phyloP scores from a whole-genome alignment of 1,140 invertebrate genomes.

The Tyrophagus putrescentiae region DNA sequence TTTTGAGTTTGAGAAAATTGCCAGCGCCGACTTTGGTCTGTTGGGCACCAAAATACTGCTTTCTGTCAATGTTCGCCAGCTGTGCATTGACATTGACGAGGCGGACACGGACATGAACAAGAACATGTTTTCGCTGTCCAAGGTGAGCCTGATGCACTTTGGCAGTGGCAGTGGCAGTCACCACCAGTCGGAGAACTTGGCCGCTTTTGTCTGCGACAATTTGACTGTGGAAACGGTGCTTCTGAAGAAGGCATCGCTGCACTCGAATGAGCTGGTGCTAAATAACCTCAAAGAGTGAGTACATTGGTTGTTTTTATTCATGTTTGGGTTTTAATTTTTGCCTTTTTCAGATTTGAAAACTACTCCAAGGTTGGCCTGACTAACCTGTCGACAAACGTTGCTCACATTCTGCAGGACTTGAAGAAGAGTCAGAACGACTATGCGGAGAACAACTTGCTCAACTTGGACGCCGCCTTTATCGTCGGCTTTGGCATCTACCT shows the following conservation, averaged over 20 bases:
- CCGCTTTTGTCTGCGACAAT: slow-evolving; percentile 74
- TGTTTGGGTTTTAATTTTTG: no score
- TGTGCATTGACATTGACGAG: slow-evolving; percentile 85
- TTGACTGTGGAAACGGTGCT: slow-evolving; percentile 66
- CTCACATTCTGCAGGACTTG: not conserved
- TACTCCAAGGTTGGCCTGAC: no score
- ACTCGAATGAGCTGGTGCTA: not conserved
- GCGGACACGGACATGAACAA: slow-evolving; percentile 37
- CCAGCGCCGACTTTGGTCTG: slow-evolving; percentile 41
- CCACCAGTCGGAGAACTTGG: not conserved
- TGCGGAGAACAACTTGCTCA: not conserved
- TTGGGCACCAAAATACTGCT: slow-evolving; percentile 77
- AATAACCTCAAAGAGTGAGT: not conserved
- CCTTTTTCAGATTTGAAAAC: no score
- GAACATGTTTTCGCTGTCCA: not conserved
- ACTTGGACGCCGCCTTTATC: not conserved
- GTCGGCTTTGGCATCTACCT: not conserved
- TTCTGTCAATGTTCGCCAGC: slow-evolving; percentile 64
- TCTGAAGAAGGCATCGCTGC: slow-evolving; percentile 48
- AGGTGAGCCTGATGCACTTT: slow-evolving; percentile 7
- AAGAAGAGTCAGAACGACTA: not conserved
- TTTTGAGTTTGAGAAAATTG: slow-evolving; percentile 5
- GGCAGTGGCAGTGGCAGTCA: not conserved
- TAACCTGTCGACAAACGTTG: not conserved
- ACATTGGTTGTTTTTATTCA: no score